These are phyloP conservation scores for Fundulus diaphanus DNA, from an alignment of 2,797 vertebrate genomes.

Conservation along the genomic window DNA sequence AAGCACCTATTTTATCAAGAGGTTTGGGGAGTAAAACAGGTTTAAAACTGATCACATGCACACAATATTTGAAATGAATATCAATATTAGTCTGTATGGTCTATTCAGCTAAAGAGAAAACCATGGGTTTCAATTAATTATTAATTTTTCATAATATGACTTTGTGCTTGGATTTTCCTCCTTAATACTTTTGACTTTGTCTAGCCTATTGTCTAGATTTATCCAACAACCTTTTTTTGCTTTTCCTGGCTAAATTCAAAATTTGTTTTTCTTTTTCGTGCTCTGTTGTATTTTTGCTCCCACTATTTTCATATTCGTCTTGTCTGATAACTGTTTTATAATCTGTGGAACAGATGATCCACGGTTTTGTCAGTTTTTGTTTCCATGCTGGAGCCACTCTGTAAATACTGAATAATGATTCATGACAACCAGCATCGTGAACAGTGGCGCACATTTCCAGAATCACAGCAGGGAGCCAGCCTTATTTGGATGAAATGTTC, in stretches of 20 bases:
- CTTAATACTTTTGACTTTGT: neutral
- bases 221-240: neutral
- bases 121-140: neutral
- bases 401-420: neutral
- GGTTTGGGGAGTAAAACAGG: neutral
- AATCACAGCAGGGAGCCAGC: neutral
- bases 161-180: too few species aligned
- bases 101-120: neutral
- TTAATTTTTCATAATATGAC: too few species aligned
- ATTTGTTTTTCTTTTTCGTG: neutral
- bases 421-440: neutral
- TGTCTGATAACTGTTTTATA: neutral
- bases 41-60: neutral
- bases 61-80: neutral
- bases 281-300: neutral
- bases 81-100: neutral
- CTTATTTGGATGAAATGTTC: neutral
- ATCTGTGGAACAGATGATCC: neutral
- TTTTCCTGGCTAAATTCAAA: neutral
- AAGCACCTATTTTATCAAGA: slow-evolving; percentile 5
- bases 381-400: neutral
- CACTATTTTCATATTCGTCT: neutral
- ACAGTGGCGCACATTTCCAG: neutral
- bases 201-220: neutral
- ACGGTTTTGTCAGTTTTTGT: neutral